A percentile compares a stretch with the other conserved stretches of the same genome.
These are phyloP conservation scores for Zophobas morio DNA, from an alignment of 1,140 invertebrate genomes.

Conservation along the genomic window DNA sequence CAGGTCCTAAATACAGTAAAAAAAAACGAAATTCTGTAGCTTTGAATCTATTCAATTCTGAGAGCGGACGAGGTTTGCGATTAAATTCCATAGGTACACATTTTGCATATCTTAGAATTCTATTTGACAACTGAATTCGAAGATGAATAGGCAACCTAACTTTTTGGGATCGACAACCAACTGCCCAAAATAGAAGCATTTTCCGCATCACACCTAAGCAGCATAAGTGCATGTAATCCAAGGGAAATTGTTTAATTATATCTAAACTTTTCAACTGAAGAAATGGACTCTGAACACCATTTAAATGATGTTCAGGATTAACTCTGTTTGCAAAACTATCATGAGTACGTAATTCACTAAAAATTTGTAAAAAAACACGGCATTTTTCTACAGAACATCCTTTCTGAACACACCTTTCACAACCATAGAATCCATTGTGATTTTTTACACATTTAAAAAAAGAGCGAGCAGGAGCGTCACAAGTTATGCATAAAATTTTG, in stretches of 20 bases:
- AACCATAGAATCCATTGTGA: neutral
- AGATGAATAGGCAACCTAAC: no score
- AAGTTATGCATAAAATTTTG: neutral
- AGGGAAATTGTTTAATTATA: conserved; percentile 18
- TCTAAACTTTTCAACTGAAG: conserved; percentile 15
- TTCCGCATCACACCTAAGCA: neutral
- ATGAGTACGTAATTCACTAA: neutral
- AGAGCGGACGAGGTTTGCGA: conserved; percentile 38
- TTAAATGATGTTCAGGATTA: neutral
- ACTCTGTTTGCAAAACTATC: neutral
- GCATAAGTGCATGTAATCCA: conserved; percentile 37
- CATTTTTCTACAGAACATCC: no score
- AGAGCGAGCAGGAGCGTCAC: neutral
- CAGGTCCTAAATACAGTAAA: conserved; percentile 66
- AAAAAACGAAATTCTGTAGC: conserved; percentile 66
- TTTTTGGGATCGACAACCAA: no score
- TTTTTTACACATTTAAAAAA: neutral
- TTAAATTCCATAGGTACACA: conserved; percentile 48
- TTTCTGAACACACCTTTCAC: neutral
- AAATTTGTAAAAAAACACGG: neutral
- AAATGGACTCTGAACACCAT: neutral
- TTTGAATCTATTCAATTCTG: conserved; percentile 58
- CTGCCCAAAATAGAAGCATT: no score
- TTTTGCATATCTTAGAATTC: no score
- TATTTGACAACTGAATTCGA: no score